phyloP scores from a whole-genome alignment of 2,888 invertebrate genomes.

The Julus scandinavius region DNA sequence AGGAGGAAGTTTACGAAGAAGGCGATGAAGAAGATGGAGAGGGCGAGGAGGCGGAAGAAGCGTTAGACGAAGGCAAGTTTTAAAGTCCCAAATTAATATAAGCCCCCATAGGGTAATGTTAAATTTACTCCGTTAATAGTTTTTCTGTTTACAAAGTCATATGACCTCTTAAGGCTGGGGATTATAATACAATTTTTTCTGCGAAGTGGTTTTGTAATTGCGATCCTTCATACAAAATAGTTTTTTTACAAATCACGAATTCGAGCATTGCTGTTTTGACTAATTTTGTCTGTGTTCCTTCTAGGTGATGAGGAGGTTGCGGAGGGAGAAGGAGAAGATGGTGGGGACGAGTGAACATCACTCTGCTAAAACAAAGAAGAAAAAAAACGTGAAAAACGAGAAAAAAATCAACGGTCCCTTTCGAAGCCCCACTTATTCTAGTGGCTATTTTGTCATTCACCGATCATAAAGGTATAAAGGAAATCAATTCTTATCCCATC shows the following conservation, averaged over 20 bases:
- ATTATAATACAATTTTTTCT: too few species aligned
- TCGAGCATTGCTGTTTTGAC: background rate
- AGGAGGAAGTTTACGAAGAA: constrained; percentile 61
- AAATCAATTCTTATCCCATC: constrained; percentile 31
- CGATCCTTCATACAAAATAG: too few species aligned
- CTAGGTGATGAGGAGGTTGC: constrained; percentile 49
- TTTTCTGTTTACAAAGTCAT: too few species aligned
- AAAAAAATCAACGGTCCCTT: constrained; percentile 25
- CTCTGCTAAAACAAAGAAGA: background rate
- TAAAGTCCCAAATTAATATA: too few species aligned
- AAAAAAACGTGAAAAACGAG: constrained; percentile 25
- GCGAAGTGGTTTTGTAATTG: too few species aligned
- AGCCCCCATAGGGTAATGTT: too few species aligned
- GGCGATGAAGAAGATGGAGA: constrained; percentile 60
- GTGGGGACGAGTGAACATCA: constrained; percentile 48
- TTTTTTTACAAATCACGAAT: background rate
- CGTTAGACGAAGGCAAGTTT: constrained; percentile 50
- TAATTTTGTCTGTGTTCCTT: background rate
- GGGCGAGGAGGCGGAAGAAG: constrained; percentile 59
- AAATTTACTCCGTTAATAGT: too few species aligned
- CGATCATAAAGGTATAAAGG: constrained; percentile 8
- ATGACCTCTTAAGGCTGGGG: too few species aligned
- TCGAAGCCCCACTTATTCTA: constrained; percentile 25
- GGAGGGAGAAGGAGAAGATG: constrained; percentile 52
- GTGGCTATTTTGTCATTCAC: constrained; percentile 33